These are phyloP conservation scores for Amblyraja radiata DNA, from an alignment of 2,797 vertebrate species.

Conservation along the genomic window DNA sequence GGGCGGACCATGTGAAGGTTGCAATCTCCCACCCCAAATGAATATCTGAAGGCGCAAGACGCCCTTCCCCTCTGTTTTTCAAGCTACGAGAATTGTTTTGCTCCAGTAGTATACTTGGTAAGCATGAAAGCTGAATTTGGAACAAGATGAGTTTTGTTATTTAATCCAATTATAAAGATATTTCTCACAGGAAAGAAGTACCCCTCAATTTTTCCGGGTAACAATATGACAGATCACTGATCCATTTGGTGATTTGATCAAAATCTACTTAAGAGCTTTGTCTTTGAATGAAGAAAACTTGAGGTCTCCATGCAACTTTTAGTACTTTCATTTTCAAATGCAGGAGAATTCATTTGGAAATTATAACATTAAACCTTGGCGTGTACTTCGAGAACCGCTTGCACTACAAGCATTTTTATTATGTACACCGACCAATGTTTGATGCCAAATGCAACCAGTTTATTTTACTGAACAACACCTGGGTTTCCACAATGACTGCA, in stretches of 20 bases:
- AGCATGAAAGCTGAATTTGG: not conserved
- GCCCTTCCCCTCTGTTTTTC: not conserved
- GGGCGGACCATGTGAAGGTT: too few relatives aligned
- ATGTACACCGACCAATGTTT: not conserved
- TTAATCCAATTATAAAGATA: not conserved
- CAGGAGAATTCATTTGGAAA: not conserved
- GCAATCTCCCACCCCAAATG: not conserved
- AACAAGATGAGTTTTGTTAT: not conserved
- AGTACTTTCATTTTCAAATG: not conserved
- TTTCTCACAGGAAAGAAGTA: not conserved
- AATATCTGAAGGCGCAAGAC: not conserved
- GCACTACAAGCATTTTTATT: not conserved
- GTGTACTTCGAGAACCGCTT: not conserved
- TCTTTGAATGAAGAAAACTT: not conserved
- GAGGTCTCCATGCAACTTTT: not conserved
- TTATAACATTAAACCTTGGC: not conserved
- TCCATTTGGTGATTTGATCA: not conserved
- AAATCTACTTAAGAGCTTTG: not conserved
- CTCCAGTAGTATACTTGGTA: not conserved
- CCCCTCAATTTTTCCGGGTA: not conserved
- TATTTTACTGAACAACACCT: not conserved
- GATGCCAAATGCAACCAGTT: not conserved
- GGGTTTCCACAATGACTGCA: not conserved
- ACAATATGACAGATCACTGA: not conserved
- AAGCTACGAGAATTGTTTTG: not conserved